Conservation (phyloP, 1,140 invertebrate genomes). For the Aphelenchoides besseyi region DNA sequence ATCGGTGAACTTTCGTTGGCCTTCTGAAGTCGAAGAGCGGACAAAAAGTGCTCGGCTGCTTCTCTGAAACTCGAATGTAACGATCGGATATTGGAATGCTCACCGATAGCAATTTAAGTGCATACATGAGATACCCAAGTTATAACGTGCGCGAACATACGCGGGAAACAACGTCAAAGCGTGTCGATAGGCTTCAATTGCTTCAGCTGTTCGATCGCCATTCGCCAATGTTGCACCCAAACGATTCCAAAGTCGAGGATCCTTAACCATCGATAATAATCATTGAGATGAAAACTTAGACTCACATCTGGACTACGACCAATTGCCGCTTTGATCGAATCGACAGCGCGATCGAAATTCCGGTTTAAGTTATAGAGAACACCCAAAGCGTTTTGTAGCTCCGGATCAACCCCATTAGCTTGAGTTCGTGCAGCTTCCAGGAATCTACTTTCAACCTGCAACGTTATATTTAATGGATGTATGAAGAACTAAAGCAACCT, state of each 20-base stretch:
- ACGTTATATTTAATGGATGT: conserved; percentile 31
- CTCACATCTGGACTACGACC: conserved; percentile 73
- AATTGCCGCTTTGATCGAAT: conserved; percentile 87
- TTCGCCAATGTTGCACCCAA: conserved; percentile 94
- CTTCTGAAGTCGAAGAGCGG: conserved; percentile 85
- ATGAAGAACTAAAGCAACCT: conserved; percentile 21
- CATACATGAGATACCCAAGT: conserved; percentile 94
- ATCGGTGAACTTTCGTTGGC: conserved; percentile 69
- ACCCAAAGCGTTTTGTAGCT: conserved; percentile 89
- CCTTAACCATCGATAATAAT: no score
- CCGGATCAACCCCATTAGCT: conserved; percentile 78
- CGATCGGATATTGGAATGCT: conserved; percentile 35
- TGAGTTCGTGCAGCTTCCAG: conserved; percentile 79
- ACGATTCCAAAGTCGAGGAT: conserved; percentile 93
- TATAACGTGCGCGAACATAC: conserved; percentile 91
- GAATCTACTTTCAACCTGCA: conserved; percentile 71
- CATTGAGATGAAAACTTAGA: conserved; percentile 22
- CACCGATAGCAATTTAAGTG: conserved; percentile 87
- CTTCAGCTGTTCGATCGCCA: conserved; percentile 86
- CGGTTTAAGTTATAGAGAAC: conserved; percentile 89
- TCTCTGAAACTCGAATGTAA: conserved; percentile 69
- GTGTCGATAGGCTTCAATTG: conserved; percentile 87
- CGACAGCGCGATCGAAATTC: conserved; percentile 90
- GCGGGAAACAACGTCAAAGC: conserved; percentile 87
- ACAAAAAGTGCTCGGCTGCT: conserved; percentile 88